A percentile compares a stretch with the other conserved stretches of the same genome.
phyloP scores from a whole-genome alignment of 2,797 vertebrate genomes.

The Lepidocolaptes lacrymiger region DNA sequence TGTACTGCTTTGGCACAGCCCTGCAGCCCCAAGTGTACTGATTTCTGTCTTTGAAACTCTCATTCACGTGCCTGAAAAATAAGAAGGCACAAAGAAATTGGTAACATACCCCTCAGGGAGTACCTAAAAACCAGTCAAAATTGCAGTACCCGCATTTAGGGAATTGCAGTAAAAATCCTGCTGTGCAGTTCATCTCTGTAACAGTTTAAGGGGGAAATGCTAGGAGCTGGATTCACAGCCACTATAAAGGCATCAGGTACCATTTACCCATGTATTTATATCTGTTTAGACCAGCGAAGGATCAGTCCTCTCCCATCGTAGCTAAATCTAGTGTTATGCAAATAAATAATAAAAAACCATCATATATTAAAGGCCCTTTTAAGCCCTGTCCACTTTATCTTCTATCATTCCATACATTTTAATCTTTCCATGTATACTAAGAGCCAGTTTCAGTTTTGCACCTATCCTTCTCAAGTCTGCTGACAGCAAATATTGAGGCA shows the following conservation, averaged over 20 bases:
- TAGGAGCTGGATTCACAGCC: neutral
- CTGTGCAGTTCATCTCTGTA: neutral
- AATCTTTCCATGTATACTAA: neutral
- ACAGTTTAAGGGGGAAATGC: neutral
- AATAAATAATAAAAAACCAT: neutral
- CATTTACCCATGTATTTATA: neutral
- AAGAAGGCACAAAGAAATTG: neutral
- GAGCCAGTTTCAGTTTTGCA: neutral
- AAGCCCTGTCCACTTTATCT: neutral
- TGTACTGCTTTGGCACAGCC: conserved; percentile 20
- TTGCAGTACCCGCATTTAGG: neutral
- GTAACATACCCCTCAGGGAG: neutral
- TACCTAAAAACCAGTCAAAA: neutral
- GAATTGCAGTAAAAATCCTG: neutral
- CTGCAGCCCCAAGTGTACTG: neutral
- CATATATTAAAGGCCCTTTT: neutral
- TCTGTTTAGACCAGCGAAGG: neutral
- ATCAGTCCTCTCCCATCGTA: neutral
- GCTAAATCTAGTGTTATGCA: neutral
- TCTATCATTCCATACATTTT: neutral
- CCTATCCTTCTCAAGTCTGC: neutral
- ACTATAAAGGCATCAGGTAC: neutral
- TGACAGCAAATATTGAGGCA: neutral
- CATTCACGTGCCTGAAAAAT: neutral
- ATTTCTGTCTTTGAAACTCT: conserved; percentile 2